Base-by-base conservation (phyloP, 2,888 invertebrate genomes). In the Patella pellucida region DNA sequence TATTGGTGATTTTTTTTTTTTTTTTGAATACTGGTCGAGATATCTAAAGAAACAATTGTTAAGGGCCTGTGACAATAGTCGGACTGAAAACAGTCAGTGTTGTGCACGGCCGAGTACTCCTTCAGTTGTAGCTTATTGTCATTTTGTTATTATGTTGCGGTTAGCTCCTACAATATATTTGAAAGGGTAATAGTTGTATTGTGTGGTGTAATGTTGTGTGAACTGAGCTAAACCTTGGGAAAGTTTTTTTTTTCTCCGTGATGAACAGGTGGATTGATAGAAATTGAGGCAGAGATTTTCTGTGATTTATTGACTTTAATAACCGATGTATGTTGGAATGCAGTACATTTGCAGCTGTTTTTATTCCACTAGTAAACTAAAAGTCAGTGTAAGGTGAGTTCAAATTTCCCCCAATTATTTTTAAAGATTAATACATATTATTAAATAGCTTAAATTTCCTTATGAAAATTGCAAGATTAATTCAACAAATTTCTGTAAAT, bases 61-160 rank as follows among this genome's bases (percentile, higher is more conserved):
- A 23, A 62, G 23, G 23, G 23, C 23, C 11, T 23, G 62, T 62
- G 62, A 62, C 62, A 62, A 62, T 62, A 19, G 41, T 41, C 41
- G 41, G 9, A 41, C 41, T 41, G 41, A 41, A 41, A 41, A 62
- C 19, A 62, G 14, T 23, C 23, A 62, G 19, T 19, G 62, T 62
- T 62, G 62, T 62, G 62, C 62, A 62, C 62, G 62, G 62, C 62
- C 62, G 62, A 62, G 19, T 62, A 62, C 19, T 62, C 62, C 23
- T 62, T 62, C 12, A 62, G 62, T 23, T 62, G 62, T 62, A 62
- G 62, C 62, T 23, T 62, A 62, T 62, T 62, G 62, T 62, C 62
- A 62, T 62, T 62, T 19, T 62, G 62, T 62, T 62, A 62, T 62
- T 62, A 62, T 62, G 62, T 62, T 62, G 62, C 62, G 62, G 62